phyloP scores from a whole-genome alignment of 2,888 invertebrate genomes.

The Nysson spinosus region DNA sequence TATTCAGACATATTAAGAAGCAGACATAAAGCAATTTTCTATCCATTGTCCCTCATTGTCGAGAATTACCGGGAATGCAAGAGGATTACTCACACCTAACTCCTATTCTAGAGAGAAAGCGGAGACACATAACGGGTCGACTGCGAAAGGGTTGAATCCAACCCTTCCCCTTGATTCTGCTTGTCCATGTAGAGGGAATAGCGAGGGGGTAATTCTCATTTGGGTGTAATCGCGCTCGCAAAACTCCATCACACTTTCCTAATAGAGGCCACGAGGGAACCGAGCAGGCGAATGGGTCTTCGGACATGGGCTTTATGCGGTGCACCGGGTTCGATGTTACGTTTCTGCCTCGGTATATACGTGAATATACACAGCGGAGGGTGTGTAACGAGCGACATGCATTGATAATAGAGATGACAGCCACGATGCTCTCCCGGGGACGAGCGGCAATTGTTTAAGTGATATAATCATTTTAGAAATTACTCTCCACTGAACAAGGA shows the following conservation, averaged over 20 bases:
- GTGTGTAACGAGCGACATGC: conserved; percentile 27
- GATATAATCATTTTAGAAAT: conserved; percentile 8
- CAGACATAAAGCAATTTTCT: conserved; percentile 60
- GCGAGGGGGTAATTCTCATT: conserved; percentile 76
- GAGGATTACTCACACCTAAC: conserved; percentile 42
- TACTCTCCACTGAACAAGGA: too few species aligned
- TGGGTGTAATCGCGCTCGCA: conserved; percentile 78
- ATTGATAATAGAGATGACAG: conserved; percentile 52
- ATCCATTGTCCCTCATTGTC: conserved; percentile 59
- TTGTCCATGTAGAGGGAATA: conserved; percentile 28
- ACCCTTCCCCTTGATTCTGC: conserved; percentile 30
- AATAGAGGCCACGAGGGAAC: conserved; percentile 75
- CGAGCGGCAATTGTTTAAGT: conserved; percentile 24
- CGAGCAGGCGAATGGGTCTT: conserved; percentile 56
- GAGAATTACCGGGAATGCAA: conserved; percentile 51
- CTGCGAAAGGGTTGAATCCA: conserved; percentile 70
- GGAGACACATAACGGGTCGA: conserved; percentile 51
- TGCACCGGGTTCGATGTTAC: conserved; percentile 46
- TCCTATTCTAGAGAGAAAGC: conserved; percentile 48
- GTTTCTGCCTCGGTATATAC: conserved; percentile 25
- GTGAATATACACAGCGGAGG: conserved; percentile 24
- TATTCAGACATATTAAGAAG: conserved; percentile 39
- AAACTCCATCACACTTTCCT: conserved; percentile 78
- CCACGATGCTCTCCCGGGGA: conserved; percentile 31
- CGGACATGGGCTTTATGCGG: conserved; percentile 63